Evolutionary conservation across 2,797 vertebrate genomes (phyloP).

Genomic region (Chaetodon trifasciatus): DNA sequence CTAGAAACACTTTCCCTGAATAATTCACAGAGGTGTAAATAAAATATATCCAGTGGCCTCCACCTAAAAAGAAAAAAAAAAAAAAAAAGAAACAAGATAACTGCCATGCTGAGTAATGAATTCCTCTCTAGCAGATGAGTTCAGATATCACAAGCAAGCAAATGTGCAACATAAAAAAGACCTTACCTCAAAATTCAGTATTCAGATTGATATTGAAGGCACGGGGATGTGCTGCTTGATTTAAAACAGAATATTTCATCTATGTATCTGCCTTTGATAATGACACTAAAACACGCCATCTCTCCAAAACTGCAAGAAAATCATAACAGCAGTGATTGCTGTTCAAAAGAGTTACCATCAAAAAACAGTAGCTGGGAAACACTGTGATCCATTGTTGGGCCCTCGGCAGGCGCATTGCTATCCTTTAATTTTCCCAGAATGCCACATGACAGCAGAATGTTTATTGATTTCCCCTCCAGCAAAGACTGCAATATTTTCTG

Average conservation of each 20-base stretch:
- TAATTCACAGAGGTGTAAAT: constrained; percentile 85
- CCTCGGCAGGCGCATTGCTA: constrained; percentile 26
- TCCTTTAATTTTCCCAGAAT: constrained; percentile 58
- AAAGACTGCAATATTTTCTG: constrained; percentile 54
- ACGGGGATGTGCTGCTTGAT: constrained; percentile 22
- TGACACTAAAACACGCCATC: constrained; percentile 29
- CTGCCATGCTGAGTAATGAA: constrained; percentile 75
- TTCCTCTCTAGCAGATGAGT: constrained; percentile 55
- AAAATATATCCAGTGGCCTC: constrained; percentile 82
- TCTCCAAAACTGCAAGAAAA: constrained; percentile 22
- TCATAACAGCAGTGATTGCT: constrained; percentile 6
- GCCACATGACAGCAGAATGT: constrained; percentile 45
- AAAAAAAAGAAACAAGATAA: constrained; percentile 63
- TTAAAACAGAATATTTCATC: constrained; percentile 71
- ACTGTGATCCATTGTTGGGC: constrained; percentile 17
- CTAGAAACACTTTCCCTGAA: constrained; percentile 77
- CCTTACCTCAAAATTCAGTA: constrained; percentile 55
- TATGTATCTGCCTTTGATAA: constrained; percentile 43
- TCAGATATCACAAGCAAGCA: constrained; percentile 61
- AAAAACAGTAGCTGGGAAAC: constrained; percentile 45
- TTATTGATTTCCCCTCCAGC: constrained; percentile 57
- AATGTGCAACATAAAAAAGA: constrained; percentile 42
- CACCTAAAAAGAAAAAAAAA: constrained; percentile 66
- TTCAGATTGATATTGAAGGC: constrained; percentile 65
- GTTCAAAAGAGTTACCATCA: constrained; percentile 25